phyloP scores from a whole-genome alignment of 2,113 vertebrate genomes.

The Rhinolophus ferrumequinum region DNA sequence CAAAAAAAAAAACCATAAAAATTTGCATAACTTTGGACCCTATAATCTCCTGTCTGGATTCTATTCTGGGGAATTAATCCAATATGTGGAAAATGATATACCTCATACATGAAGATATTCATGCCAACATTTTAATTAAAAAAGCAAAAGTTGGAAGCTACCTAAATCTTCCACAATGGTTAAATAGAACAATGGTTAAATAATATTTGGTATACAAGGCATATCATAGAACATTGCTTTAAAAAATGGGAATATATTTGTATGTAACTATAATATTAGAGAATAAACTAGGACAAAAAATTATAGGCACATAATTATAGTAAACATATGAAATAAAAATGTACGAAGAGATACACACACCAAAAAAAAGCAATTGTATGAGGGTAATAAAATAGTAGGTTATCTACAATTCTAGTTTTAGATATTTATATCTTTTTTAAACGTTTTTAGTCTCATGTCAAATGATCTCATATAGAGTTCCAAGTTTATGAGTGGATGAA shows the following conservation, averaged over 20 bases:
- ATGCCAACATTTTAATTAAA: constrained; percentile 15
- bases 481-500: not conserved
- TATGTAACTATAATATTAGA: not conserved
- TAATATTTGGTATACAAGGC: not conserved
- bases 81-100: not conserved
- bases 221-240: not conserved
- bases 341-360: not conserved
- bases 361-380: not conserved
- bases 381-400: not conserved
- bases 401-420: not conserved
- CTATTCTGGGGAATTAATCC: not conserved
- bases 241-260: not conserved
- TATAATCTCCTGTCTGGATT: not conserved
- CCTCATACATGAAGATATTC: not conserved
- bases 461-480: not conserved
- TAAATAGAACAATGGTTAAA: not conserved
- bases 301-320: not conserved
- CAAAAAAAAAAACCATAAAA: not conserved
- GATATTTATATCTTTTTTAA: not conserved
- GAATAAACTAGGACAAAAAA: not conserved
- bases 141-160: not conserved
- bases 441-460: not conserved
- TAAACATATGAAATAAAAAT: not conserved
- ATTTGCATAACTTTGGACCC: not conserved
- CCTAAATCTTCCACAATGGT: not conserved